A percentile compares a stretch with the other conserved stretches of the same genome.
Evolutionary conservation across 2,113 vertebrate species (phyloP).

Genomic region (Lophotis ruficrista): DNA sequence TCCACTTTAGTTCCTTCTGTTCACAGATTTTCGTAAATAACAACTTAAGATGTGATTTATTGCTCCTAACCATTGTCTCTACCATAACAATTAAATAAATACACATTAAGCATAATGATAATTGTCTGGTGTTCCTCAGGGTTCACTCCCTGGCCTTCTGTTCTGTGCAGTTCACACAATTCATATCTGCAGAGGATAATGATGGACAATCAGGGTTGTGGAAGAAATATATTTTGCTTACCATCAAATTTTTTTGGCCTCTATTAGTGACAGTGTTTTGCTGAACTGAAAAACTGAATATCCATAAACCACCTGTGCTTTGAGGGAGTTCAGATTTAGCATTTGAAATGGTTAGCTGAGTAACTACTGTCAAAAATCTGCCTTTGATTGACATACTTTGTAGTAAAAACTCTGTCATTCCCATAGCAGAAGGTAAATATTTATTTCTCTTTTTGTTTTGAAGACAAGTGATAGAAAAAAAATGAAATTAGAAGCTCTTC

Average conservation of each 20-base stretch:
- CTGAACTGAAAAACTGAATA: not conserved
- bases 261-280: not conserved
- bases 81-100: conserved; percentile 14
- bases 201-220: not conserved
- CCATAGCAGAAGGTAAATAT: not conserved
- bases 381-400: not conserved
- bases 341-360: not conserved
- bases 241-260: not conserved
- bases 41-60: not conserved
- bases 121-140: not conserved
- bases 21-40: not conserved
- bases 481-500: not conserved
- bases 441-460: not conserved
- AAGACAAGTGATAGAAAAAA: not conserved
- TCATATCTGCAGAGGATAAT: not conserved
- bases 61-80: not conserved
- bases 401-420: not conserved
- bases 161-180: not conserved
- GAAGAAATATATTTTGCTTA: not conserved
- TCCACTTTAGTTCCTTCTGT: not conserved
- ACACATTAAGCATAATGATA: not conserved
- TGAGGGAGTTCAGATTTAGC: not conserved
- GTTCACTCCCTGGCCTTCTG: not conserved
- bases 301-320: conserved; percentile 2
- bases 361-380: not conserved